Base-by-base conservation (phyloP, 2,113 vertebrate species). In the mouse (Mus musculus) region DNA sequence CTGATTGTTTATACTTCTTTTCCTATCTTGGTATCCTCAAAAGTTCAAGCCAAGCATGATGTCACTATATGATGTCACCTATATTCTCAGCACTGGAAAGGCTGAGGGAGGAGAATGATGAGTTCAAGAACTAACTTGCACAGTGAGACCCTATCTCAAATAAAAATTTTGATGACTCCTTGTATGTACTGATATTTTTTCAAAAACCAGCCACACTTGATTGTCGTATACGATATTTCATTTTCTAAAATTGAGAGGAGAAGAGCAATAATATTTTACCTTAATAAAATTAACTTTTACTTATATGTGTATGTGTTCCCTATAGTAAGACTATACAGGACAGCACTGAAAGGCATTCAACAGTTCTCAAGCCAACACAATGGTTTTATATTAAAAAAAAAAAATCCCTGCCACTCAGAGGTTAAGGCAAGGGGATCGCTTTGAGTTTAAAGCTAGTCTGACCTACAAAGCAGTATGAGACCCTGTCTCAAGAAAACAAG, bases 381-480 rank as follows among this genome's bases (percentile, higher is more conserved):
- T 89, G 46, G n/a, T 94, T 78, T 93, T 71, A 86, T 85, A 49
- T n/a, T n/a, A n/a, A n/a, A n/a, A 24, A 26, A 85, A 85, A 65
- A 46, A 46, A 46, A 10, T 65, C 39, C 49, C 6, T 22, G 8
- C 28, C 33, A 71, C 65, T 54, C 33, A 54, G 85, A 71, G 69
- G 33, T 20, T 72, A 13, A 22, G 46, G 20, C 86, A 72, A 36
- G 67, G n/a, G 33, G 12, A n/a, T 54, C 10, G 22, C 67, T 88
- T 19, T 52, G 85, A 71, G 19, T 65, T 4, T 36, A 88, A 26
- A 52, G 33, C 12, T 36, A 39, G 67, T 22, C 52, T 56, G 67
- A 36, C 42, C 17, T 46, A 8, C 36, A 22, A 71, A 71, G 33
- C 46, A 71, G 46, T 71, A 63, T 42, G 33, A 72, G 3, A 56